Evolutionary conservation across 2,113 vertebrate genomes (phyloP).

Genomic region (Entomyzon cyanotis): DNA sequence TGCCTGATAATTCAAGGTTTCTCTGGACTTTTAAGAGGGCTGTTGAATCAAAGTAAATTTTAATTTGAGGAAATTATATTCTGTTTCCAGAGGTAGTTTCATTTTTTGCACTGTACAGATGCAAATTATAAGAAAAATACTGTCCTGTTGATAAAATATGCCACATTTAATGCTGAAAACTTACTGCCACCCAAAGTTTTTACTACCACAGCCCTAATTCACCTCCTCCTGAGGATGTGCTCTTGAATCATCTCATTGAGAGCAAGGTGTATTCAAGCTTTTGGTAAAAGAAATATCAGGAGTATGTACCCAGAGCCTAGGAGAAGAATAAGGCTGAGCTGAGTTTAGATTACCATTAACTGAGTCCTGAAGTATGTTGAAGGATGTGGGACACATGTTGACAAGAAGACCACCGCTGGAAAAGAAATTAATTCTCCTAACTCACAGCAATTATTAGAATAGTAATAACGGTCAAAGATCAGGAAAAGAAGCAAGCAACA

Average conservation of each 20-base stretch:
- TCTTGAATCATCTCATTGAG: background rate
- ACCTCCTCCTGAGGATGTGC: background rate
- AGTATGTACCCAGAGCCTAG: background rate
- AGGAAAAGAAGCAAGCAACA: background rate
- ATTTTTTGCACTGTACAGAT: background rate
- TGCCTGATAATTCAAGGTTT: background rate
- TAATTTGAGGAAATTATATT: background rate
- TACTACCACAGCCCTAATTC: background rate
- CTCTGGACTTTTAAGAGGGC: background rate
- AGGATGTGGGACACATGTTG: accelerated
- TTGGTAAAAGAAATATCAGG: background rate
- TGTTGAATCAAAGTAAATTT: background rate
- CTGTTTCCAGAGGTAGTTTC: background rate
- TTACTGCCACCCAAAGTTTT: background rate
- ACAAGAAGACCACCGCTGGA: background rate
- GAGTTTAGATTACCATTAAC: background rate
- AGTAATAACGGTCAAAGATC: background rate
- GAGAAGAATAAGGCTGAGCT: background rate
- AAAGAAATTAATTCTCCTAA: background rate
- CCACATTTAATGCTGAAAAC: background rate
- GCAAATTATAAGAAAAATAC: background rate
- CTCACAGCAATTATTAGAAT: background rate
- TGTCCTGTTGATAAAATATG: background rate
- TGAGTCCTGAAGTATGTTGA: background rate
- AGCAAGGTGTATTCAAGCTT: background rate